phyloP scores from a whole-genome alignment of 2,113 vertebrate species.

The Merops nubicus region DNA sequence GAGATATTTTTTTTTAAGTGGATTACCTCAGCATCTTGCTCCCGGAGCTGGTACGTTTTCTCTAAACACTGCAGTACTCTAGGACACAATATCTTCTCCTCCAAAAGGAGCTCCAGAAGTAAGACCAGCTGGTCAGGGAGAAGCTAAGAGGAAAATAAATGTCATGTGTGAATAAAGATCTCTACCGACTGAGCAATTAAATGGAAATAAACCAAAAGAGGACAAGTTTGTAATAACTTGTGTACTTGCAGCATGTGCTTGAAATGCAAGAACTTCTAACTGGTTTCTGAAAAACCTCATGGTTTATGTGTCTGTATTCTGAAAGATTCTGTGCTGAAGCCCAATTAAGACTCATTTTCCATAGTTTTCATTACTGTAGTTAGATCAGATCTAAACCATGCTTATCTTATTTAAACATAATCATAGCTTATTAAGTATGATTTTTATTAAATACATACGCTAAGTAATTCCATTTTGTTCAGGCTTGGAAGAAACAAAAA shows the following conservation, averaged over 20 bases:
- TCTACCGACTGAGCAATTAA: neutral
- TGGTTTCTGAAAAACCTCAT: neutral
- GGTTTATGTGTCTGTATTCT: neutral
- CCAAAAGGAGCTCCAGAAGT: slow-evolving; percentile 89
- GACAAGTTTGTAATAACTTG: neutral
- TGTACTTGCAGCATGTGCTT: neutral
- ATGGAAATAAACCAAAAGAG: slow-evolving; percentile 5
- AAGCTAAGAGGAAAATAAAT: slow-evolving; percentile 81
- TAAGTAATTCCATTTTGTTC: neutral
- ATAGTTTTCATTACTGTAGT: neutral
- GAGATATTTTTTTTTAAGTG: neutral
- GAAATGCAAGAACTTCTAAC: neutral
- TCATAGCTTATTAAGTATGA: neutral
- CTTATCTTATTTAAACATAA: slow-evolving; percentile 20
- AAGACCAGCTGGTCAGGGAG: slow-evolving; percentile 89
- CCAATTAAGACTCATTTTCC: neutral
- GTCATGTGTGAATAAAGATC: neutral
- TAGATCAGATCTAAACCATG: slow-evolving; percentile 6
- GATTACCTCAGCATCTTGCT: slow-evolving; percentile 91
- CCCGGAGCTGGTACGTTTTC: slow-evolving; percentile 78
- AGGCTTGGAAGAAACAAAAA: neutral
- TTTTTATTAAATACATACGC: neutral
- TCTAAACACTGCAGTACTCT: slow-evolving; percentile 77
- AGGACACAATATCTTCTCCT: slow-evolving; percentile 80
- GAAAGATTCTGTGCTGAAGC: neutral